Percentiles rank a stretch among this genome's conserved stretches.
Conservation (phyloP, 2,797 vertebrate genomes). For the Neoniphon sammara region DNA sequence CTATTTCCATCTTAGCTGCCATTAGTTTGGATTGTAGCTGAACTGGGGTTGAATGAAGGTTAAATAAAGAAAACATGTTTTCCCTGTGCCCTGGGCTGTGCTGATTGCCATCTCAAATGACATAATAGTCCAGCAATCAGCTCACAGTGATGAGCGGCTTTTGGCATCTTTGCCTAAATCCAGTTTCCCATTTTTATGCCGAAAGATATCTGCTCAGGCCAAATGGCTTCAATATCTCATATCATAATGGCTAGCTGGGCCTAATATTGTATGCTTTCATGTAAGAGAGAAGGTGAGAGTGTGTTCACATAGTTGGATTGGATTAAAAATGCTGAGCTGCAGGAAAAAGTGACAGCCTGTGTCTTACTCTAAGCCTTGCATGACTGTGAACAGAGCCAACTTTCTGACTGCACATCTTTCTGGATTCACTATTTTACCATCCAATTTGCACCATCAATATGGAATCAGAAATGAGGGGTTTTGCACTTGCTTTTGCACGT, state of each 20-base stretch:
- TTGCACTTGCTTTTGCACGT: background rate
- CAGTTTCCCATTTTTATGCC: slow-evolving; percentile 44
- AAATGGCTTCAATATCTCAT: slow-evolving; percentile 38
- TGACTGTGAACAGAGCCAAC: background rate
- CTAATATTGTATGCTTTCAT: background rate
- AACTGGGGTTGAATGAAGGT: slow-evolving; percentile 34
- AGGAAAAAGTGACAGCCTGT: slow-evolving; percentile 23
- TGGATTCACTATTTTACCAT: background rate
- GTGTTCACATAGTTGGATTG: slow-evolving; percentile 7
- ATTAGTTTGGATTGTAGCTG: slow-evolving; percentile 32
- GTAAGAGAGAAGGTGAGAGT: background rate
- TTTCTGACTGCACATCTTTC: background rate
- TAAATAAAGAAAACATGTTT: slow-evolving; percentile 42
- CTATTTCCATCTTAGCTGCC: slow-evolving; percentile 24
- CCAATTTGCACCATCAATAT: background rate
- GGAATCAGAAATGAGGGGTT: slow-evolving; percentile 9
- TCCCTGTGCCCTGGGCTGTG: slow-evolving; percentile 9
- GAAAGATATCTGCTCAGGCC: slow-evolving; percentile 15
- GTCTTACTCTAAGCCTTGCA: slow-evolving; percentile 3
- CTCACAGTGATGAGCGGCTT: slow-evolving; percentile 46
- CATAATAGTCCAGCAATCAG: slow-evolving; percentile 57
- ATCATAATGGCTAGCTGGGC: slow-evolving; percentile 12
- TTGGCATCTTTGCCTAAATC: slow-evolving; percentile 39
- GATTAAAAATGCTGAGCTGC: slow-evolving; percentile 30
- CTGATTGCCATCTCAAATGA: slow-evolving; percentile 55